Evolutionary conservation across 2,888 invertebrate genomes (phyloP).

Genomic region (Pilophorus perplexus): DNA sequence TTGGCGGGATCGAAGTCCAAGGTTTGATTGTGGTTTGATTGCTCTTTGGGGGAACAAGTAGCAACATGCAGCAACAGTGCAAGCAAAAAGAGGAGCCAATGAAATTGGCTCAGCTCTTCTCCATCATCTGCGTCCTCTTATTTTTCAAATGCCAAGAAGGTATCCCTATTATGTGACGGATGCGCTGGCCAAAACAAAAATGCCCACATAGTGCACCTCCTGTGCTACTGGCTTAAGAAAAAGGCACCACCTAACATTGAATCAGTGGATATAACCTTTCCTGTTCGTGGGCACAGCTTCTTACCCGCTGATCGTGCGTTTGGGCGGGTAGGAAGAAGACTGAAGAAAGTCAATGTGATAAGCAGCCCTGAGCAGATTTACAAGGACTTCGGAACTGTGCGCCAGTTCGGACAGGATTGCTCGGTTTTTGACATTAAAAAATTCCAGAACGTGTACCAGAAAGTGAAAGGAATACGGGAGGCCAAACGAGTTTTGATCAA

Average conservation of each 20-base stretch:
- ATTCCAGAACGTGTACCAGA: neutral
- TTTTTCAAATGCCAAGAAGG: neutral
- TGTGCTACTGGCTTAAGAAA: conserved; percentile 35
- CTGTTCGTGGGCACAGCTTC: conserved; percentile 27
- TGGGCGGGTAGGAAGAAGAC: conserved; percentile 9
- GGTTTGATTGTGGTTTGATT: no score
- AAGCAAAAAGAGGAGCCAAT: conserved; percentile 19
- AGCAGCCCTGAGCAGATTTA: neutral
- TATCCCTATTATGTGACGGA: conserved; percentile 12
- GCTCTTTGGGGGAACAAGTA: no score
- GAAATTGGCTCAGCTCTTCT: conserved; percentile 31
- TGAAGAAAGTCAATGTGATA: conserved; percentile 13
- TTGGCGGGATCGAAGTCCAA: no score
- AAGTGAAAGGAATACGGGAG: conserved; percentile 3
- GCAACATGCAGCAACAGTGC: conserved; percentile 17
- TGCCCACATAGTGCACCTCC: conserved; percentile 24
- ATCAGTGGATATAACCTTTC: conserved; percentile 22
- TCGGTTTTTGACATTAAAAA: conserved; percentile 6
- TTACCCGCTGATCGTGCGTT: conserved; percentile 26
- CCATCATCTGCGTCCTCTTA: neutral
- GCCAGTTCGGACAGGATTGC: conserved; percentile 1
- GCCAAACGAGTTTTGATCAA: conserved; percentile 1
- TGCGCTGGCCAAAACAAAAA: conserved; percentile 32
- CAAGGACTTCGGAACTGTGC: conserved; percentile 8
- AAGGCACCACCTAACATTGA: conserved; percentile 24